Conservation (phyloP, 2,888 invertebrate species). For the Tiliacea citrago region DNA sequence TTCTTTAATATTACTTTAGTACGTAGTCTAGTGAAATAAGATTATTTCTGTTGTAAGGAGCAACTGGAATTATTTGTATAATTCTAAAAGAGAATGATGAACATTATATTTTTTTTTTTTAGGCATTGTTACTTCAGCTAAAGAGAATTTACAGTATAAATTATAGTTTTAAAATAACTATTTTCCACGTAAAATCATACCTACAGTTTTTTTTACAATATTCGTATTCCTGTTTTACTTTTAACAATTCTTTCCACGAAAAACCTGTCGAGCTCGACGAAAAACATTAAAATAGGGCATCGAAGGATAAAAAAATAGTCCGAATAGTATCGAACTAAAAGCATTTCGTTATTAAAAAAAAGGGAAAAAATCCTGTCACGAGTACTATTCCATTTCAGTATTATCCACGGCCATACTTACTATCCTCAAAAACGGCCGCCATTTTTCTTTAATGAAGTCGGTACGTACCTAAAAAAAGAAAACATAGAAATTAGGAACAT, state of each 20-base stretch:
- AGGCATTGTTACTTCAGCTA: not conserved
- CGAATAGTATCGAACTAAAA: constrained; percentile 38
- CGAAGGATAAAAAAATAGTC: constrained; percentile 6
- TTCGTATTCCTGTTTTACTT: not conserved
- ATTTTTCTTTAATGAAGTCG: constrained; percentile 28
- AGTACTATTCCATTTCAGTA: constrained; percentile 5
- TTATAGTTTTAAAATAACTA: not conserved
- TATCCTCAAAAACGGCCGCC: not conserved
- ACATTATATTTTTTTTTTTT: not conserved
- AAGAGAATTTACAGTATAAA: not conserved
- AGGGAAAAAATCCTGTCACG: not conserved
- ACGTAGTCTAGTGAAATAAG: not conserved
- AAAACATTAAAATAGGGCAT: constrained; percentile 22
- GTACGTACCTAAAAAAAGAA: constrained; percentile 62
- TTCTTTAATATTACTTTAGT: not conserved
- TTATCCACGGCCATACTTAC: constrained; percentile 23
- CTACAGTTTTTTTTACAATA: not conserved
- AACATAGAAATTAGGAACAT: constrained; percentile 43
- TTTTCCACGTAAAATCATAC: not conserved
- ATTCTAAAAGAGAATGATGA: not conserved
- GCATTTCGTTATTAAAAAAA: constrained; percentile 38
- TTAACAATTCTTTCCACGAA: not conserved
- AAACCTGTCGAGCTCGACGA: not conserved
- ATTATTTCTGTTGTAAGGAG: not conserved
- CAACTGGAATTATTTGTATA: not conserved